Base-by-base conservation (phyloP, 1,140 invertebrate genomes). In the Aphidius ervi region DNA sequence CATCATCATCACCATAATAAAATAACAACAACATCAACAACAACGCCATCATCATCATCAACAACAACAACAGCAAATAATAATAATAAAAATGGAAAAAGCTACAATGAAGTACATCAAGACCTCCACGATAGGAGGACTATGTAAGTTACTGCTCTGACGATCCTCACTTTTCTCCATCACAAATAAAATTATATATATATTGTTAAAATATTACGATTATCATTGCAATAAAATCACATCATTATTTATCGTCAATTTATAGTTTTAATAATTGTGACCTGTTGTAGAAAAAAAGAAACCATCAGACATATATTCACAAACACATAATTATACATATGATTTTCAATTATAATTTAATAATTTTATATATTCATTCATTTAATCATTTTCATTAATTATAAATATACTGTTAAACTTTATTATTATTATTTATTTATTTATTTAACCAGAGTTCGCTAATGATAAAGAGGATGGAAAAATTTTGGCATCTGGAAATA, bases 91-190 rank as follows among this genome's bases (percentile, higher is more conserved):
- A 72, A 82, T 85, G 74, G 83, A 83, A 71, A 82, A 81, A 71
- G 86, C 84, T 81, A 84, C 85, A 75, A 78, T 78, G 80, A 84
- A 79, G 77, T 85, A 80, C 78, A 77, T 82, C 69, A 82, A 82
- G 76, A 84, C 83, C 80, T 86, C 84, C 81, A 88, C 90, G 87
- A 88, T 90, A 86, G 83, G 84, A 86, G 83, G 81, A 84, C 83
- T 83, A 84, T 88, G 87, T 88, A 88, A 89, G 87, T 88, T 86
- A 84, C 72, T 73, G 73, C 72, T 77, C 72, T 69, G 71, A 74
- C 52, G 60, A 63, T 65, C 65, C 67, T 67, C 65, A 61, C 63
- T 64, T 63, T 64, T 59, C 48, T 59, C 58, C 60, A 62, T 61
- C 50, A 47, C 49, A 59, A 59, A 59, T n/a, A 41, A 45, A 43